Percentiles rank a stretch among this genome's conserved stretches.
Evolutionary conservation across 2,113 vertebrate species (phyloP).

Genomic region (Pagrus major): DNA sequence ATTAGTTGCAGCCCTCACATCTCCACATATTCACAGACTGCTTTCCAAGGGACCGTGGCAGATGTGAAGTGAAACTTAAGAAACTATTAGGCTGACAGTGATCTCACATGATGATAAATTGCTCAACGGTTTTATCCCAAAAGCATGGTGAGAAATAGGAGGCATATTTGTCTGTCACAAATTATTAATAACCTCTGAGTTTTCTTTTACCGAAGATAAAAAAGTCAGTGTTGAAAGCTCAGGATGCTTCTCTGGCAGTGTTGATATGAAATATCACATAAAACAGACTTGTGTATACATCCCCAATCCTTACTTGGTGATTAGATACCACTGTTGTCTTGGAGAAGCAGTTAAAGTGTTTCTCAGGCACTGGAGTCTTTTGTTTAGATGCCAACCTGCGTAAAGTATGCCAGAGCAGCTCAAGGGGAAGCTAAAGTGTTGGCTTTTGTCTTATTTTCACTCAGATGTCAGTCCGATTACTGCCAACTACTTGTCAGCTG

Average conservation of each 20-base stretch:
- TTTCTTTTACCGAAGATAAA: conserved; percentile 9
- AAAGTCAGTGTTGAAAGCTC: conserved; percentile 44
- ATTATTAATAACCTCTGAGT: neutral
- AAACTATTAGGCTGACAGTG: neutral
- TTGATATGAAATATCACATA: conserved; percentile 9
- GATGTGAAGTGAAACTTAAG: neutral
- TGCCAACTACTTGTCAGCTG: conserved; percentile 55
- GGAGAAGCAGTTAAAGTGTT: conserved; percentile 32
- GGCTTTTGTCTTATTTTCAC: conserved; percentile 55
- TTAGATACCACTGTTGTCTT: conserved; percentile 31
- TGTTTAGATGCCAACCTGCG: conserved; percentile 42
- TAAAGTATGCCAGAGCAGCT: conserved; percentile 29
- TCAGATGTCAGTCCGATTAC: conserved; percentile 25
- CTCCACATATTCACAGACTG: conserved; percentile 1
- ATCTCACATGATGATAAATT: conserved; percentile 3
- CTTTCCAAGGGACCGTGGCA: neutral
- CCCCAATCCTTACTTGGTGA: conserved; percentile 21
- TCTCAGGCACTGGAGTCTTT: conserved; percentile 25
- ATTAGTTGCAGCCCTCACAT: no score
- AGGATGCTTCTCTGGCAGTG: conserved; percentile 31
- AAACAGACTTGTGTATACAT: conserved; percentile 38
- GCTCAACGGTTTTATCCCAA: neutral
- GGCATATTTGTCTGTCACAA: conserved; percentile 1
- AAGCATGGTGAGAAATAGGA: neutral
- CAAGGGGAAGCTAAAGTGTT: conserved; percentile 15